Conservation (phyloP, 2,113 vertebrate species). For the Arvicanthis niloticus region DNA sequence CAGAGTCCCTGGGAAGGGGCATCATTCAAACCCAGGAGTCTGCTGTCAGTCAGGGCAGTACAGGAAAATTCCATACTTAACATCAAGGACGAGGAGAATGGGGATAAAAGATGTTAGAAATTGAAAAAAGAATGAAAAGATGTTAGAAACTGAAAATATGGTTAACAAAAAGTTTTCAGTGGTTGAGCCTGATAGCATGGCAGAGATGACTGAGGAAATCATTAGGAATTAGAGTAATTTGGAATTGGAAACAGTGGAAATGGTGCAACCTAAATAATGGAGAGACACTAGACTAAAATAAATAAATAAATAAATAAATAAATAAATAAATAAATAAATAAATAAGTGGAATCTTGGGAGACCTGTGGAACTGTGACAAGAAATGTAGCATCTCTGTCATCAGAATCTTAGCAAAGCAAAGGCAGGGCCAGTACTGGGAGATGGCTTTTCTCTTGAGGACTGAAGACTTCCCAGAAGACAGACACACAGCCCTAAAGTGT, state of each 20-base stretch:
- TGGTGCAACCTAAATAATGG: not conserved
- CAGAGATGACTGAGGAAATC: not conserved
- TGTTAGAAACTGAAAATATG: not conserved
- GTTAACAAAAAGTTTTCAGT: not conserved
- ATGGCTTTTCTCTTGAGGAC: not conserved
- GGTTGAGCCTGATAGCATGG: not conserved
- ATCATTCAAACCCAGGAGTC: not conserved
- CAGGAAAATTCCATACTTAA: not conserved
- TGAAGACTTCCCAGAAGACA: not conserved
- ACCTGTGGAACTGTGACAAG: not conserved
- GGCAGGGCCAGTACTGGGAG: not conserved
- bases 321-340: not conserved
- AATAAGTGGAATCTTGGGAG: not conserved
- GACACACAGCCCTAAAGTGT: not conserved
- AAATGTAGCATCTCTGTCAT: not conserved
- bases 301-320: not conserved
- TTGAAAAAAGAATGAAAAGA: not conserved
- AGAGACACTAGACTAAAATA: not conserved
- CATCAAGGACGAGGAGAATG: no score
- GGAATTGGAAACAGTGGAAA: not conserved
- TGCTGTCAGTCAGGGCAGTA: not conserved
- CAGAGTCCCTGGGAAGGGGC: not conserved
- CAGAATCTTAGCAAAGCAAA: not conserved
- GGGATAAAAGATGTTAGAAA: not conserved
- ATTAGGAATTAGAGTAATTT: not conserved